Conservation (phyloP, 2,888 invertebrate species). For the Helobdella robusta region DNA sequence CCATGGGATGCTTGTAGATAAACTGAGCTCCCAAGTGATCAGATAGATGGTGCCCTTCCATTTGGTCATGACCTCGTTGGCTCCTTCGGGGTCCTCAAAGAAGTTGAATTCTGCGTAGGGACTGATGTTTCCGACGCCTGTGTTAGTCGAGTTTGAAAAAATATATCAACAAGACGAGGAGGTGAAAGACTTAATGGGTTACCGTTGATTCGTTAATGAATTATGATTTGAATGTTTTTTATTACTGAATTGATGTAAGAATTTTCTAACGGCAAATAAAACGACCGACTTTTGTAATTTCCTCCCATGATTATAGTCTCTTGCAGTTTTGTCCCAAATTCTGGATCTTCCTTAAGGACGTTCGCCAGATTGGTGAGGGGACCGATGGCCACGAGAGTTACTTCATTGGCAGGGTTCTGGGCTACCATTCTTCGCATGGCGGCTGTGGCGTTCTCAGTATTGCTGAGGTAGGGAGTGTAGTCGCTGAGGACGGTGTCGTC, state of each 20-base stretch:
- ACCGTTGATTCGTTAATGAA: no score
- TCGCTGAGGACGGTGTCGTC: no score
- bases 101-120: slow-evolving; percentile 67
- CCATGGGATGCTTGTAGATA: slow-evolving; percentile 26
- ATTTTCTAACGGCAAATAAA: no score
- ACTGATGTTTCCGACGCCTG: slow-evolving; percentile 46
- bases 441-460: background rate
- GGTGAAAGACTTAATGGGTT: no score
- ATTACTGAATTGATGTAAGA: no score
- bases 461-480: background rate
- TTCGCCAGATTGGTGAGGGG: slow-evolving; percentile 32
- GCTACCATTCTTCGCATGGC: background rate
- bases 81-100: slow-evolving; percentile 66
- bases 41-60: slow-evolving; percentile 48
- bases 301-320: slow-evolving; percentile 32
- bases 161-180: no score
- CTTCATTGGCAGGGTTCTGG: background rate
- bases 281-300: slow-evolving; percentile 14
- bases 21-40: slow-evolving; percentile 62
- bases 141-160: background rate
- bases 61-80: slow-evolving; percentile 59
- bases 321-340: slow-evolving; percentile 27
- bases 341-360: slow-evolving; percentile 25
- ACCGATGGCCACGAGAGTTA: slow-evolving; percentile 26
- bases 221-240: no score